A percentile compares a stretch with the other conserved stretches of the same genome.
phyloP scores from a whole-genome alignment of 1,140 invertebrate species.

The Lerema accius region DNA sequence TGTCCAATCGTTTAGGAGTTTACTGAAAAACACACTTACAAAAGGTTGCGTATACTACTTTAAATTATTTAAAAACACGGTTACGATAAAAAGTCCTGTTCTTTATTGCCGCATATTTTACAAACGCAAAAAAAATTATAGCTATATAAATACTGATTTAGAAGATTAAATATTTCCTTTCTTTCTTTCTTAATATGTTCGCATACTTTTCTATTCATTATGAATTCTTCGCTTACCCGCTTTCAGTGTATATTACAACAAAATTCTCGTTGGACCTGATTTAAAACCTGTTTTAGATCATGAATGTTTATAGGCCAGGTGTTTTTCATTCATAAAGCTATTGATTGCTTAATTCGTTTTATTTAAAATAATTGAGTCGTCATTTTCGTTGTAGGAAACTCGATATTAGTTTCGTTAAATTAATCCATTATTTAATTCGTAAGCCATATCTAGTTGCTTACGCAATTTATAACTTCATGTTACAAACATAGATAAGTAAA shows the following conservation, averaged over 20 bases:
- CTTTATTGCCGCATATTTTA: too few relatives aligned
- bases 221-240: background rate
- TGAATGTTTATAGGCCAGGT: slow-evolving; percentile 9
- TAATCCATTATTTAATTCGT: background rate
- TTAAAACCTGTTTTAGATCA: slow-evolving; percentile 9
- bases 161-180: too few relatives aligned
- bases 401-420: background rate
- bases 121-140: too few relatives aligned
- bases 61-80: too few relatives aligned
- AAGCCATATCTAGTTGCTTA: background rate
- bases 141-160: too few relatives aligned
- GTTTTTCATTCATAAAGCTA: slow-evolving; percentile 26
- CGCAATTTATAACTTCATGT: background rate
- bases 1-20: too few relatives aligned
- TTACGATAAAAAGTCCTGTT: too few relatives aligned
- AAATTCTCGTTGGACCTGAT: slow-evolving; percentile 21
- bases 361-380: slow-evolving; percentile 10
- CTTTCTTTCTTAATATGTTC: too few relatives aligned
- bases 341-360: slow-evolving; percentile 26
- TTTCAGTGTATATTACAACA: slow-evolving; percentile 12
- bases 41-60: too few relatives aligned
- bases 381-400: slow-evolving; percentile 5
- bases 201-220: background rate
- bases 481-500: too few relatives aligned
- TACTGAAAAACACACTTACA: too few relatives aligned